Evolutionary conservation across 2,113 vertebrate species (phyloP).

Genomic region (Propithecus coquereli): DNA sequence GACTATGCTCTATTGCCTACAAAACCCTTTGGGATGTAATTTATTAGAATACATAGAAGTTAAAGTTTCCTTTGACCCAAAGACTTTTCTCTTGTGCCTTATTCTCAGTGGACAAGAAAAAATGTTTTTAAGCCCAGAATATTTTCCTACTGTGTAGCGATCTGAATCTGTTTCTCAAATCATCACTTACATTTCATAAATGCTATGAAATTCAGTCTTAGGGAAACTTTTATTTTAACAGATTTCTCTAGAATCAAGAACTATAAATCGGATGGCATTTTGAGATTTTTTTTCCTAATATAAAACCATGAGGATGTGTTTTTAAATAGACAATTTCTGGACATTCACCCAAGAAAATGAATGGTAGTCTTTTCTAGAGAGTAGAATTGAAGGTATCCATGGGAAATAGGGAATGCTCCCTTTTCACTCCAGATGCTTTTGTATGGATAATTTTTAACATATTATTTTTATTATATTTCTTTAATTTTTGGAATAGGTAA

Average conservation of each 20-base stretch:
- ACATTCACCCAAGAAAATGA: constrained; percentile 5
- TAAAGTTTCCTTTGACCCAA: background rate
- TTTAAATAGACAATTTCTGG: constrained; percentile 1
- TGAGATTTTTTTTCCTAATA: background rate
- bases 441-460: background rate
- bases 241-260: background rate
- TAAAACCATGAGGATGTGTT: background rate
- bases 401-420: background rate
- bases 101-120: background rate
- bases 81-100: background rate
- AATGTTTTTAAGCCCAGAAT: background rate
- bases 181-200: constrained; percentile 15
- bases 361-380: background rate
- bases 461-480: background rate
- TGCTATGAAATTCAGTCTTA: background rate
- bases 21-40: background rate
- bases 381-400: background rate
- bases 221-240: constrained; percentile 15
- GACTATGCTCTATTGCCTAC: background rate
- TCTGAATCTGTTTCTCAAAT: background rate
- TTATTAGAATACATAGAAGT: constrained; percentile 26
- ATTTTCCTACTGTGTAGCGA: background rate
- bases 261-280: constrained; percentile 9
- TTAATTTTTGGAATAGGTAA: background rate
- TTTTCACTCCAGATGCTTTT: background rate